phyloP scores from a whole-genome alignment of 1,140 invertebrate species.

The Aphaenogaster floridana region DNA sequence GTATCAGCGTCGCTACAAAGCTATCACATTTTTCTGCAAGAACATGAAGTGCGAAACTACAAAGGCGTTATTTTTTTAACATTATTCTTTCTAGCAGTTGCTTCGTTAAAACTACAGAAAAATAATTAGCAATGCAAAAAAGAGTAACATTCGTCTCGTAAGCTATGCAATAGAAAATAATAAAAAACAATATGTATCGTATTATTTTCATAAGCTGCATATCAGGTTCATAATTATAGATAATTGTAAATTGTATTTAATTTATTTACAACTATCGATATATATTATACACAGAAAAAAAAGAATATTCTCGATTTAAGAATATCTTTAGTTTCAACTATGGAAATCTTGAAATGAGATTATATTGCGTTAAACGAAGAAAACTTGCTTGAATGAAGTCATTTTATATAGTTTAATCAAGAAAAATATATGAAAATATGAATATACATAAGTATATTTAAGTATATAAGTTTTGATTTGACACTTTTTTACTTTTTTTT shows the following conservation, averaged over 20 bases:
- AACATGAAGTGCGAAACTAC: neutral
- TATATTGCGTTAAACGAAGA: no score
- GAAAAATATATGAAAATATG: no score
- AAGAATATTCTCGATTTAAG: no score
- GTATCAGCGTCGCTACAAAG: neutral
- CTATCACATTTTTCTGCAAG: constrained; percentile 22
- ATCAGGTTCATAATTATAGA: neutral
- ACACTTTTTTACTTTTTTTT: no score
- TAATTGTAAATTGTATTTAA: neutral
- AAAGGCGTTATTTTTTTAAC: constrained; percentile 13
- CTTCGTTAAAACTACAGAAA: neutral
- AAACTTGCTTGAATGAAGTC: no score
- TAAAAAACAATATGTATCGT: neutral
- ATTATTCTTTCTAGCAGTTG: neutral
- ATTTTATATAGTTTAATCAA: no score
- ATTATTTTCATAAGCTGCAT: neutral
- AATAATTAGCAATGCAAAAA: neutral
- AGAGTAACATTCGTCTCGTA: neutral
- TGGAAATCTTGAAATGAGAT: no score
- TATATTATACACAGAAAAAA: neutral
- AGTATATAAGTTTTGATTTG: no score
- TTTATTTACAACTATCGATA: neutral
- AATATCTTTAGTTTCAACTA: no score
- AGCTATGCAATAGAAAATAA: neutral
- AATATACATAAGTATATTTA: no score